Base-by-base conservation (phyloP, 2,888 invertebrate genomes). In the Mystacides longicornis region DNA sequence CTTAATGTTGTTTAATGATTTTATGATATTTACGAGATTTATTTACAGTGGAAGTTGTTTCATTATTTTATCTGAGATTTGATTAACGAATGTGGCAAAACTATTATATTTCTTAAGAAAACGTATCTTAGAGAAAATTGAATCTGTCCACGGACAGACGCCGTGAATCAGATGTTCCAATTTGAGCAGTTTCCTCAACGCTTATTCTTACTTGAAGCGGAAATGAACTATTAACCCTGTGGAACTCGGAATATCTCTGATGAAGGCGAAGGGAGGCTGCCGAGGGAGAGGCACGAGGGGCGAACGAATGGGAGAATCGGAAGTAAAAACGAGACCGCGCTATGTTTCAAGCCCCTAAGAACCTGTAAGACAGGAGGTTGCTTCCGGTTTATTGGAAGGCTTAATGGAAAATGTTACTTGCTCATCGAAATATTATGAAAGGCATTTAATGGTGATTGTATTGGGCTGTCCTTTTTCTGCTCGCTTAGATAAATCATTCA, bases 381-480 rank as follows among this genome's bases (percentile, higher is more conserved):
- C 48, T 48, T 48, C 48, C 48, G 48, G 48, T 48, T 20, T 48
- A 48, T 48, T 48, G 48, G 48, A 48, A 48, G 23, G 48, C 48
- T 48, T 48, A 22, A 48, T 23, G 48, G 23, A 48, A 23, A 48
- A 23, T 23, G 48, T 9, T 48, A 21, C 21, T 48, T 48, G 16
- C 37, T 37, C 16, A 37, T 37, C n/a, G 37, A 37, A 37, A 37
- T 37, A 37, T 37, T 37, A 37, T 27, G 5, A 27, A 7, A 5
- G 16, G 4, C 7, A 16, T 16, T 3, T 37, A 37, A 37, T 37
- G 37, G 3, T 37, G 37, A 37, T 4, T 37, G 37, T 37, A 14
- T 37, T 37, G 16, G 14, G 3, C 14, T n/a, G 14, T 7, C 16
- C 3, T n/a, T 37, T 37, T 14, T 16, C 16, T 37, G 37, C 3